Base-by-base conservation (phyloP, 2,797 vertebrate genomes). In the Gallirallus australis region DNA sequence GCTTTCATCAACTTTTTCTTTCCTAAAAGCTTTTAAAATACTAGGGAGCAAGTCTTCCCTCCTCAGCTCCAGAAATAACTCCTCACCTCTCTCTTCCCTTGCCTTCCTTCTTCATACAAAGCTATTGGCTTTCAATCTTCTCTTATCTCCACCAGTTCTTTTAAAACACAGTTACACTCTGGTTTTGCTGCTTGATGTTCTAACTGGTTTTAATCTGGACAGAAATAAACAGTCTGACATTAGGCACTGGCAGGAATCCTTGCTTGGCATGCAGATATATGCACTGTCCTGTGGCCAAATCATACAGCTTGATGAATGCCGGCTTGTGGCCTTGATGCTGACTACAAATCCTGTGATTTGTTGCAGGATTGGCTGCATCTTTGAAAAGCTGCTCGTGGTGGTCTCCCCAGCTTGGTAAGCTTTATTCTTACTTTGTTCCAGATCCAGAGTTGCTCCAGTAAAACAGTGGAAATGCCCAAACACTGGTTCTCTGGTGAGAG, bases 321-420 rank as follows among this genome's bases (percentile, higher is more conserved):
- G 3, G 70, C 86, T 88, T 52, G 81, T 68, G 94, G 89, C 79
- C 91, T 89, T 42, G 72, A 54, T 65, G 92, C 76, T 88, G 91
- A 96, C 80, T 87, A 45, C 87, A 91, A 86, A 86, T 86, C 94
- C 93, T 88, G 95, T 88, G 89, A 93, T 97, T 91, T 94, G 61
- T 93, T 96, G 91, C 85, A 96, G 95, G 91, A 93, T 89, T 93
- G 89, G 91, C 87, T 81, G 65, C 79, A 81, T 69, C 53, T 87
- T 69, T 78, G 91, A 61, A 90, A 95, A 93, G 69, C 82, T 93
- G 82, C 68, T 68, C 14, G 3, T 78, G 91, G 79, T 0, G 3
- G 54, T 70, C 87, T 94, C 89, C 69, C 72, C 95, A 89, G 89
- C 78, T 92, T 90, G 87, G 86, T 95, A 94, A 95, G 90, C 82